phyloP scores from a whole-genome alignment of 2,888 invertebrate genomes.

The Meta bourneti region DNA sequence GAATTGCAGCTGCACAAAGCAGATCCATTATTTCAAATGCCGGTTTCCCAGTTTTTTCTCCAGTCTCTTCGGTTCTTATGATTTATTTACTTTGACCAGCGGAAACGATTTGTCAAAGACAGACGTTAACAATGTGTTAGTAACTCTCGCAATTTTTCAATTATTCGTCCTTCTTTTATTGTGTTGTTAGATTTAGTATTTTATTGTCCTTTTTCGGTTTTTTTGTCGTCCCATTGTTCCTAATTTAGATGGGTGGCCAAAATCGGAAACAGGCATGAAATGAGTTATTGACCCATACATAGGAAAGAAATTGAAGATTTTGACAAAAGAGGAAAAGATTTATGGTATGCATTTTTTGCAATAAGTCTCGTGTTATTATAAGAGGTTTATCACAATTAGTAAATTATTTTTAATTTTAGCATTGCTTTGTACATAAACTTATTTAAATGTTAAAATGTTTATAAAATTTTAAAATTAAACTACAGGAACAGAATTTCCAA shows the following conservation, averaged over 20 bases:
- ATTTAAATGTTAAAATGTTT: no score
- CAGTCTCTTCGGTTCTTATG: background rate
- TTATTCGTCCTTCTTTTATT: constrained; percentile 15
- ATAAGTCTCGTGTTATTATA: background rate
- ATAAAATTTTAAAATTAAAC: no score
- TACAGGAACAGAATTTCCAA: no score
- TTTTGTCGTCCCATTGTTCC: background rate
- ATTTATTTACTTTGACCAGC: constrained; percentile 49
- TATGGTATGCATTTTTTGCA: background rate
- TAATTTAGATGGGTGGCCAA: background rate
- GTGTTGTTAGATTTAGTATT: constrained; percentile 15
- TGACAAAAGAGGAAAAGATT: background rate
- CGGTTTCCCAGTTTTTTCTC: background rate
- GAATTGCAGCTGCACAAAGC: constrained; percentile 43
- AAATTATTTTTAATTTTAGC: background rate
- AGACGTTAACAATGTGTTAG: constrained; percentile 54
- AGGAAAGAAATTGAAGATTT: background rate
- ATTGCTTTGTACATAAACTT: no score
- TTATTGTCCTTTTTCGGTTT: background rate
- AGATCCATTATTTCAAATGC: constrained; percentile 57
- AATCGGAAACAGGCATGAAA: background rate
- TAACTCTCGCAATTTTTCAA: constrained; percentile 53
- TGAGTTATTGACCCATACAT: background rate
- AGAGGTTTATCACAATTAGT: background rate
- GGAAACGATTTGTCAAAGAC: constrained; percentile 57